Evolutionary conservation across 2,888 invertebrate species (phyloP), one percentile per base, ranked within the genome.

Genomic region (Cryptus armator): DNA sequence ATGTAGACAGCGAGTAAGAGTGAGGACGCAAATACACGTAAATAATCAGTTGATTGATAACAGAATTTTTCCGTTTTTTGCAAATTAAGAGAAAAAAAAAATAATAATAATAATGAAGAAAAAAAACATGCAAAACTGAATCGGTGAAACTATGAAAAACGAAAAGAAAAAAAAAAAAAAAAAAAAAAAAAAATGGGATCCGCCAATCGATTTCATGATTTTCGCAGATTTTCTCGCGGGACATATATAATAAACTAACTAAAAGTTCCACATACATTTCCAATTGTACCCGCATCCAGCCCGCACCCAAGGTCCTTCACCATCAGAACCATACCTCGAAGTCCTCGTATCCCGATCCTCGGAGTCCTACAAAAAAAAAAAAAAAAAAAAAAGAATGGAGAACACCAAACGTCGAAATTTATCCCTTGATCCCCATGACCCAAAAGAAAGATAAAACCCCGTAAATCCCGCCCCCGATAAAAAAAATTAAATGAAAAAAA

Each of bases 201-300:
- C 84, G 87, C 85, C 82, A 86, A 85, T 89, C 87, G 90, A 91
- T 90, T 91, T 92, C 90, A 89, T 90, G 90, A 91, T 91, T 92
- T 92, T 91, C 91, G 91, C 91, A 91, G 90, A 92, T 91, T 92
- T 91, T 90, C 89, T 90, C 90, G 91, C 91, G 91, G 90, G 90
- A 92, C 91, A 91, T 37, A 37, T 37, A 37, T 90, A 89, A 86
- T 85, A 75, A 76, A 83, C 44, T 71, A 70, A 79, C 78, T 48
- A 75, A 71, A 51, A 76, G 74, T 74, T 44, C 70, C 81, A 62
- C 46, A 64, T 68, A 81, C 64, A 84, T 84, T 84, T 79, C 78
- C 64, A 79, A 71, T 79, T 68, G 72, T 76, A 79, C 79, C 79
- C 70, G 70, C 51, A 71, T 71, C 78, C 70, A 70, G 67, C 62